A percentile compares a stretch with the other conserved stretches of the same genome.
These are phyloP conservation scores for Rotaria magnacalcarata DNA, from an alignment of 2,888 invertebrate species.

Conservation along the genomic window DNA sequence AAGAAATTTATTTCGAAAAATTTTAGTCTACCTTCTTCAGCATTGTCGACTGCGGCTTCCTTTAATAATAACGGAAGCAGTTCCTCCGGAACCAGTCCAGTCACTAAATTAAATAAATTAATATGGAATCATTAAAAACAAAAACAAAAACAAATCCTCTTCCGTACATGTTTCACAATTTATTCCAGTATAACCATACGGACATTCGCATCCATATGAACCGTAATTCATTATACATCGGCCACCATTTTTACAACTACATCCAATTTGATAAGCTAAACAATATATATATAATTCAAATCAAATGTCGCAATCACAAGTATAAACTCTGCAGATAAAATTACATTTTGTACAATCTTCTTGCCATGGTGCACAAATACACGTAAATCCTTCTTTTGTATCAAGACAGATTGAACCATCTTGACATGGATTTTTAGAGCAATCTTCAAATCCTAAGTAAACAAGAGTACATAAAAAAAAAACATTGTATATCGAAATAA, in stretches of 20 bases:
- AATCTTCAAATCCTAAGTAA: conserved; percentile 39
- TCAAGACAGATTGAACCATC: conserved; percentile 43
- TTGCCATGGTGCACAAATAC: conserved; percentile 44
- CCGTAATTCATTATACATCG: conserved; percentile 37
- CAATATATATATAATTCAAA: conserved; percentile 23
- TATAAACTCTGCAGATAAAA: neutral
- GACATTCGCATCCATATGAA: conserved; percentile 42
- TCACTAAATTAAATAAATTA: neutral
- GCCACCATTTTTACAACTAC: conserved; percentile 43
- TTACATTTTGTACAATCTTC: conserved; percentile 40
- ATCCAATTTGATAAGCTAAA: conserved; percentile 40
- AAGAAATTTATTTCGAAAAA: neutral
- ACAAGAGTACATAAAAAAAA: neutral
- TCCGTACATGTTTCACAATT: conserved; percentile 42
- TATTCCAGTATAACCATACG: conserved; percentile 40
- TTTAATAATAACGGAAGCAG: conserved; percentile 22
- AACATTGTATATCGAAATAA: neutral
- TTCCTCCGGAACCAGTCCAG: neutral
- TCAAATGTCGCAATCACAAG: neutral
- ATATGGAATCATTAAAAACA: neutral
- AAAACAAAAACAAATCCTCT: neutral
- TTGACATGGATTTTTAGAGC: conserved; percentile 43
- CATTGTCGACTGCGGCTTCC: neutral
- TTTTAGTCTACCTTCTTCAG: neutral
- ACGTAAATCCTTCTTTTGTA: conserved; percentile 44